These are phyloP conservation scores for Cynopterus sphinx DNA, from an alignment of 2,797 vertebrate genomes.

Conservation along the genomic window DNA sequence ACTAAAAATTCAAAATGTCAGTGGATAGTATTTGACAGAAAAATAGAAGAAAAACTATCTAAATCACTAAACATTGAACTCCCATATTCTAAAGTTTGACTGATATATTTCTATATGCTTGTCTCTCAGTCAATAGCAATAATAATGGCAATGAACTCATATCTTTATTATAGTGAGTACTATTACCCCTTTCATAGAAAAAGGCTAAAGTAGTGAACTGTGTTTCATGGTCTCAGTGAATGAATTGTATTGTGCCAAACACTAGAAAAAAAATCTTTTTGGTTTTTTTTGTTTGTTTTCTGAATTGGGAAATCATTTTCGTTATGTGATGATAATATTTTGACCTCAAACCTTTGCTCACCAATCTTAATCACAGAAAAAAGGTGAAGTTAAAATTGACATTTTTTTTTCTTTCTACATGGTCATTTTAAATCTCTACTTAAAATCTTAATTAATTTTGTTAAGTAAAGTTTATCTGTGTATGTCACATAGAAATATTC, in stretches of 20 bases:
- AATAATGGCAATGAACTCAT: neutral
- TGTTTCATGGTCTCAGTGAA: neutral
- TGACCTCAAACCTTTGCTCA: neutral
- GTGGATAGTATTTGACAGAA: constrained; percentile 27
- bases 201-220: neutral
- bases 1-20: constrained; percentile 13
- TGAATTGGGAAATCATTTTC: neutral
- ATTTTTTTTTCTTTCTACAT: neutral
- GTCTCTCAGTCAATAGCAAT: neutral
- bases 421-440: constrained; percentile 5
- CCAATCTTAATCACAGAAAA: neutral
- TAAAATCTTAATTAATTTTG: neutral
- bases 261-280: neutral
- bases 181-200: neutral
- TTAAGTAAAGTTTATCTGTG: neutral
- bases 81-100: constrained; percentile 37
- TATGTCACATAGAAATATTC: neutral
- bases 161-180: neutral
- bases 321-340: constrained; percentile 18
- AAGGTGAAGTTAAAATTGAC: neutral
- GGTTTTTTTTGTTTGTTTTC: neutral
- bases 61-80: constrained; percentile 18
- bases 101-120: neutral
- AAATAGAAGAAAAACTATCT: constrained; percentile 13
- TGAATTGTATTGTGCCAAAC: neutral